Conservation (phyloP, 2,113 vertebrate species). For the Entelurus aequoreus region DNA sequence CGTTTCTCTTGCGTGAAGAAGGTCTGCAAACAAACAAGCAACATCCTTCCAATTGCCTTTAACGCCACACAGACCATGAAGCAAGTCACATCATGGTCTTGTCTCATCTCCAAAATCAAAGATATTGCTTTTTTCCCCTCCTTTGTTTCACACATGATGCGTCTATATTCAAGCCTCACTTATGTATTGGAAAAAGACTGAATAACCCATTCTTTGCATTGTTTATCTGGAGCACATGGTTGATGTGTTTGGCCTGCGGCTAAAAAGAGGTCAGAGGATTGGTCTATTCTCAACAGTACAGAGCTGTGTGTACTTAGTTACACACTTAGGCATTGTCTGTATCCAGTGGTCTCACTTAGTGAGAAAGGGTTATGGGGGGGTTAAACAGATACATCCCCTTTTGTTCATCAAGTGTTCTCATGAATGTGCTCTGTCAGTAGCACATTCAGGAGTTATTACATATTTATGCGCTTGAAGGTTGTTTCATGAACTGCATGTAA, state of each 20-base stretch:
- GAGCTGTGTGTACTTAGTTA: conserved; percentile 14
- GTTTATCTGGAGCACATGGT: conserved; percentile 36
- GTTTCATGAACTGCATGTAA: neutral
- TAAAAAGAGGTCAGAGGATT: conserved; percentile 36
- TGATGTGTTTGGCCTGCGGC: conserved; percentile 44
- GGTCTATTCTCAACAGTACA: conserved; percentile 12
- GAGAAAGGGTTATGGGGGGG: conserved; percentile 1
- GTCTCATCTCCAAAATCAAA: conserved; percentile 36
- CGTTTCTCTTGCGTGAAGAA: conserved; percentile 26
- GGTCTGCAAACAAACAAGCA: conserved; percentile 38
- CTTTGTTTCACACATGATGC: conserved; percentile 12
- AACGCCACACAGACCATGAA: conserved; percentile 29
- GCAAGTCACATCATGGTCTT: conserved; percentile 20
- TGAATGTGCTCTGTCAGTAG: neutral
- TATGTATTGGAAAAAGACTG: conserved; percentile 45
- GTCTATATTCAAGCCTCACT: conserved; percentile 29
- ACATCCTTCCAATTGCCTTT: conserved; percentile 42
- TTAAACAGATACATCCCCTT: conserved; percentile 2
- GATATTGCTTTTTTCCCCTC: conserved; percentile 7
- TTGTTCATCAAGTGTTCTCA: neutral
- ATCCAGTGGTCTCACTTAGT: conserved; percentile 13
- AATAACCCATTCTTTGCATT: conserved; percentile 33
- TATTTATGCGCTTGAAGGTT: neutral
- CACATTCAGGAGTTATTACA: neutral
- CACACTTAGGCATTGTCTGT: conserved; percentile 21